Percentiles rank a stretch among this genome's conserved stretches.
Evolutionary conservation across 2,888 invertebrate genomes (phyloP).

Genomic region (Caenorhabditis sp.): DNA sequence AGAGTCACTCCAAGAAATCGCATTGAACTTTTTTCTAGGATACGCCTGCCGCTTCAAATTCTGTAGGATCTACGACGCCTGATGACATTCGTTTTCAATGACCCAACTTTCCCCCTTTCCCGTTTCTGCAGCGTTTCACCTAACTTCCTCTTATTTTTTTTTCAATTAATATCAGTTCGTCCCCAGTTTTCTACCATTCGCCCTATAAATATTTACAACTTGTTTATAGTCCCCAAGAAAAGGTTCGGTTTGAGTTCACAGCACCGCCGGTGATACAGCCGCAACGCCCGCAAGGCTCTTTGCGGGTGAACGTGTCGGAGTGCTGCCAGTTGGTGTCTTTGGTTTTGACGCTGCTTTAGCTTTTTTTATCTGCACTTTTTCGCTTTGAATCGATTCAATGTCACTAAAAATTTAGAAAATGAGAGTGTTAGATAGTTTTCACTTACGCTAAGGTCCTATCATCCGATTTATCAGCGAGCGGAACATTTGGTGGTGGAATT

Average conservation of each 20-base stretch:
- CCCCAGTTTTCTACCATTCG: not conserved
- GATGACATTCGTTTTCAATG: conserved; percentile 16
- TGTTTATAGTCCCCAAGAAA: conserved; percentile 26
- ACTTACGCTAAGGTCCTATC: conserved; percentile 50
- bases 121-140: conserved; percentile 50
- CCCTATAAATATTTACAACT: conserved; percentile 35
- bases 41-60: conserved; percentile 81
- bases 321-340: conserved; percentile 4
- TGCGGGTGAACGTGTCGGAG: not conserved
- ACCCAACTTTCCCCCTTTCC: conserved; percentile 3
- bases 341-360: too few species aligned
- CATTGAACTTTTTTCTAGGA: conserved; percentile 65
- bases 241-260: conserved; percentile 10
- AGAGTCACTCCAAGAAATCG: not conserved
- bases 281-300: not conserved
- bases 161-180: conserved; percentile 35
- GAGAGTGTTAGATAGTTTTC: not conserved
- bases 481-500: conserved; percentile 48
- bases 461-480: conserved; percentile 49
- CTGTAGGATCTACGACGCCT: conserved; percentile 79
- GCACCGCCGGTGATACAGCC: conserved; percentile 19
- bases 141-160: conserved; percentile 5
- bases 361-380: conserved; percentile 33
- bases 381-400: conserved; percentile 61
- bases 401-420: conserved; percentile 38